These are phyloP conservation scores for Scyliorhinus canicula DNA, from an alignment of 2,797 vertebrate species.

Conservation along the genomic window DNA sequence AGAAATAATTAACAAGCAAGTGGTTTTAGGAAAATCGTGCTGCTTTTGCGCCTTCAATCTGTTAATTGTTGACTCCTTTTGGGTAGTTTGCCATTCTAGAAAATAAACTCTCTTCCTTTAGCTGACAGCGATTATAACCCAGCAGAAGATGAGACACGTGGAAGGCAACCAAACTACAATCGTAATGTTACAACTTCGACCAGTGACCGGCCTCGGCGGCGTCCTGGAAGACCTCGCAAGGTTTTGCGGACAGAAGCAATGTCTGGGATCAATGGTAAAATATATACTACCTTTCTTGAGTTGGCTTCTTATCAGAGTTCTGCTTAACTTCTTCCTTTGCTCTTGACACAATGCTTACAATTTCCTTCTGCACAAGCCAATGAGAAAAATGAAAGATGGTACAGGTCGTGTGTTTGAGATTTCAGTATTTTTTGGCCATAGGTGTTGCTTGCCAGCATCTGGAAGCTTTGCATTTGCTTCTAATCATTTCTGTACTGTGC, in stretches of 20 bases:
- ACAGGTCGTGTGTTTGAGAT: not conserved
- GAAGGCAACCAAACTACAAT: constrained; percentile 55
- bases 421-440: not conserved
- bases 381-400: not conserved
- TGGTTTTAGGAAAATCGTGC: not conserved
- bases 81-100: not conserved
- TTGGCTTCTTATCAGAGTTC: not conserved
- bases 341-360: not conserved
- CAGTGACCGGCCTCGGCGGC: constrained; percentile 73
- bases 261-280: constrained; percentile 51
- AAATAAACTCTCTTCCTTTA: constrained; percentile 46
- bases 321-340: not conserved
- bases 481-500: not conserved
- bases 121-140: constrained; percentile 96
- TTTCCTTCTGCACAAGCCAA: not conserved
- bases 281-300: not conserved
- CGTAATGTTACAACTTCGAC: constrained; percentile 59
- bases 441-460: not conserved
- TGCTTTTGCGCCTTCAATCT: not conserved
- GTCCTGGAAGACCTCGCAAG: constrained; percentile 83
- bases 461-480: not conserved
- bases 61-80: not conserved
- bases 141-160: constrained; percentile 70
- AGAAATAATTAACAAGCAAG: not conserved
- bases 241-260: constrained; percentile 58